A percentile compares a stretch with the other conserved stretches of the same genome.
Evolutionary conservation across 1,140 invertebrate genomes (phyloP).

Genomic region (Stegodyphus mimosarum): DNA sequence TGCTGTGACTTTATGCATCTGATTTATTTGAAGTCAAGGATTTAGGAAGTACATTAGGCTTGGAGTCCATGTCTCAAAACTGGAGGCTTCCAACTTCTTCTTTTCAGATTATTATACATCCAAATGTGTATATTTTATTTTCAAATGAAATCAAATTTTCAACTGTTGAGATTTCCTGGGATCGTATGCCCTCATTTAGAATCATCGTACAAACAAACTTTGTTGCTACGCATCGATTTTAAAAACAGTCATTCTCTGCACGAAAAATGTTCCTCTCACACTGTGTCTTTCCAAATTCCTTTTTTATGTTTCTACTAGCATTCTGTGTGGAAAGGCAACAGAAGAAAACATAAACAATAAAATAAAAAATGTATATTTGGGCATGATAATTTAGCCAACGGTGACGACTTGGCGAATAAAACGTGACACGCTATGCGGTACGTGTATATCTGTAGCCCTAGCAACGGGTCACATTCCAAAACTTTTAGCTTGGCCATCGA

Average conservation of each 20-base stretch:
- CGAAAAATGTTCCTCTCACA: neutral
- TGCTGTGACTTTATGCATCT: too few relatives aligned
- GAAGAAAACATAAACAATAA: constrained; percentile 9
- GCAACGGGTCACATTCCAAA: constrained; percentile 53
- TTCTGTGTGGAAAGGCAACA: neutral
- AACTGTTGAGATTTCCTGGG: too few relatives aligned
- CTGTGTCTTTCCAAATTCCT: neutral
- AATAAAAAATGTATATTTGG: constrained; percentile 24
- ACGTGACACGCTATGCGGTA: constrained; percentile 47
- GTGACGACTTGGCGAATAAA: constrained; percentile 23
- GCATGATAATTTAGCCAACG: constrained; percentile 24
- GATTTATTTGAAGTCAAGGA: too few relatives aligned
- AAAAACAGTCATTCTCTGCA: constrained; percentile 33
- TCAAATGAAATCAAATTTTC: too few relatives aligned
- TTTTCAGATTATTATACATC: too few relatives aligned
- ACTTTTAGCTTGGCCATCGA: constrained; percentile 44
- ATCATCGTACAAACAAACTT: constrained; percentile 30
- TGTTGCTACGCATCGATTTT: constrained; percentile 52
- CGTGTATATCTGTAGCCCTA: constrained; percentile 47
- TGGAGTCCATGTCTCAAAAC: too few relatives aligned
- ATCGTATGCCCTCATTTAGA: too few relatives aligned
- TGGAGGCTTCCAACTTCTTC: too few relatives aligned
- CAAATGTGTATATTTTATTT: too few relatives aligned
- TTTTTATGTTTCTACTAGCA: neutral
- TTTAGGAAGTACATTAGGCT: too few relatives aligned